Conservation (phyloP, 1,140 invertebrate genomes). For the Latrodectus geometricus region DNA sequence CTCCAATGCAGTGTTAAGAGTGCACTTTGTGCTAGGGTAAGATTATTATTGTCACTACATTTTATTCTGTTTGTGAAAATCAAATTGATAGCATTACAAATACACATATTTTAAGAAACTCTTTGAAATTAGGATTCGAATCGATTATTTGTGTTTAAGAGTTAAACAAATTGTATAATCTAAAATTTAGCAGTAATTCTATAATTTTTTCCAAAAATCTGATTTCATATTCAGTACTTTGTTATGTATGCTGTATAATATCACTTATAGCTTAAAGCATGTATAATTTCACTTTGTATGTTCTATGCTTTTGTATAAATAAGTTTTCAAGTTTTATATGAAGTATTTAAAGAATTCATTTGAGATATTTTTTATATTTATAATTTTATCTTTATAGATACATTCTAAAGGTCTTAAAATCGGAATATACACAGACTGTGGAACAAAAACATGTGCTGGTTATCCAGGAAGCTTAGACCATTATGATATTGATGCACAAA, state of each 20-base stretch:
- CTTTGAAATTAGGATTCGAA: too few species aligned
- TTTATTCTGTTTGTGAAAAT: too few species aligned
- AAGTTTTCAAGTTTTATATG: neutral
- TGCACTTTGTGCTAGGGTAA: too few species aligned
- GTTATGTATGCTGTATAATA: neutral
- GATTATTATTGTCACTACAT: too few species aligned
- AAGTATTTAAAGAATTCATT: neutral
- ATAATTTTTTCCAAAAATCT: too few species aligned
- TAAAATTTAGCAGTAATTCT: too few species aligned
- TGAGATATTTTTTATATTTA: neutral
- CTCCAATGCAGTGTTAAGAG: too few species aligned
- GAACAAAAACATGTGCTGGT: constrained; percentile 74
- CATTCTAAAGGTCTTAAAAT: constrained; percentile 73
- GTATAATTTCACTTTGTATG: neutral
- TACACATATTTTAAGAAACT: too few species aligned
- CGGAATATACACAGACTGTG: constrained; percentile 76
- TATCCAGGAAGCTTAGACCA: constrained; percentile 73
- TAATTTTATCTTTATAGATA: constrained; percentile 67
- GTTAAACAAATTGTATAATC: too few species aligned
- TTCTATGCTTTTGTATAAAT: neutral
- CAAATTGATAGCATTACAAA: too few species aligned
- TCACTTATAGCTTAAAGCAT: neutral
- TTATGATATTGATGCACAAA: constrained; percentile 73
- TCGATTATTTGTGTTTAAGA: too few species aligned
- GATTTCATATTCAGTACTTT: too few species aligned